phyloP scores from a whole-genome alignment of 1,140 invertebrate genomes.

The Magallana gigas region DNA sequence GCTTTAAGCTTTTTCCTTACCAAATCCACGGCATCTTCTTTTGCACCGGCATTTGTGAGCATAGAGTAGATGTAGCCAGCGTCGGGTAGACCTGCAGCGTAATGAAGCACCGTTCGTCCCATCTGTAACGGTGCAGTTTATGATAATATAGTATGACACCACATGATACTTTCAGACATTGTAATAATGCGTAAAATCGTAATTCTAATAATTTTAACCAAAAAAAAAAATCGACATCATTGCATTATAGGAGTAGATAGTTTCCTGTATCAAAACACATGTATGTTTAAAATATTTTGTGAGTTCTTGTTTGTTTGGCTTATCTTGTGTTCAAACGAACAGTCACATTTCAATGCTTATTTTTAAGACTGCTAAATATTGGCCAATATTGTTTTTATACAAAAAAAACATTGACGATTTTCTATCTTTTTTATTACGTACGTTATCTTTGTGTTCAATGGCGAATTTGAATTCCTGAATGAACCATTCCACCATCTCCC shows the following conservation, averaged over 20 bases:
- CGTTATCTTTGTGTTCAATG: conserved; percentile 60
- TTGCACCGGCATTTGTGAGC: conserved; percentile 63
- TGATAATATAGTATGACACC: no score
- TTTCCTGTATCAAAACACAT: no score
- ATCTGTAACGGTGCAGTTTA: conserved; percentile 55
- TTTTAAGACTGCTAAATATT: background rate
- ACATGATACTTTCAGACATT: no score
- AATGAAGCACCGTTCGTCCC: conserved; percentile 67
- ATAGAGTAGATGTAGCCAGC: conserved; percentile 62
- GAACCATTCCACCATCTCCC: conserved; percentile 44
- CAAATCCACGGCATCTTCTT: conserved; percentile 61
- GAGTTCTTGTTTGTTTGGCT: no score
- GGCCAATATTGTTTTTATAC: background rate
- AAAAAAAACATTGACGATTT: background rate
- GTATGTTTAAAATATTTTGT: no score
- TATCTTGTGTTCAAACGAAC: no score
- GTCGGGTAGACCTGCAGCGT: conserved; percentile 64
- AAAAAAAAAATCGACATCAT: no score
- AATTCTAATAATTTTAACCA: no score
- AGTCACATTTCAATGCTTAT: no score
- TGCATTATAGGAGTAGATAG: no score
- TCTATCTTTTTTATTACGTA: conserved; percentile 37
- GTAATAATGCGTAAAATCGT: no score
- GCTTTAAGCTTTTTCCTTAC: conserved; percentile 43
- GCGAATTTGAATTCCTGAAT: conserved; percentile 45